Percentiles rank a stretch among this genome's conserved stretches.
These are phyloP conservation scores for Cercopithecus mona DNA, from an alignment of 2,113 vertebrate species.

Conservation along the genomic window DNA sequence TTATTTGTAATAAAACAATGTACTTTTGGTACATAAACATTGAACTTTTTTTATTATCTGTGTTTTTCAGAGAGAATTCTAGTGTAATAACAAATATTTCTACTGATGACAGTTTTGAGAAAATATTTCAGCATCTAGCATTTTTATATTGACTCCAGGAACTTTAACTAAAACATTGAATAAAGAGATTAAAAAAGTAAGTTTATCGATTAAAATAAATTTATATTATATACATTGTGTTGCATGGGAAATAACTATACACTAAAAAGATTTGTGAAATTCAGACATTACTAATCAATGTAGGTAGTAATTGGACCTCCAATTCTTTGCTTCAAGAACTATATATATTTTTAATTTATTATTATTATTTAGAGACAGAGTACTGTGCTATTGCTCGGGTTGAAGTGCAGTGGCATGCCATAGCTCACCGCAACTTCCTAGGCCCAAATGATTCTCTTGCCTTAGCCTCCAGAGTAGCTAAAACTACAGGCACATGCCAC, in stretches of 20 bases:
- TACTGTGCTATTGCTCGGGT: too few species aligned
- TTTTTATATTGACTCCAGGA: not conserved
- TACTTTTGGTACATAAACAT: too few species aligned
- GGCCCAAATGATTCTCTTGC: too few species aligned
- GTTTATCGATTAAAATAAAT: conserved; percentile 11
- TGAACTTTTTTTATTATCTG: not conserved
- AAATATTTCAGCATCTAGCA: not conserved
- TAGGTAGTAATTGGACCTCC: not conserved
- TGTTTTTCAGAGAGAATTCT: not conserved
- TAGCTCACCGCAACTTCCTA: too few species aligned
- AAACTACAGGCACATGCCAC: too few species aligned
- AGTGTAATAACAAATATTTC: not conserved
- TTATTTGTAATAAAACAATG: not conserved
- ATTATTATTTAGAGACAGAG: too few species aligned
- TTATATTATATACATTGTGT: not conserved
- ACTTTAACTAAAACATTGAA: not conserved
- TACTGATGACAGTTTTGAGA: not conserved
- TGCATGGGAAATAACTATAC: not conserved
- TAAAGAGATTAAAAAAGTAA: not conserved
- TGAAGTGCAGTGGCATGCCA: too few species aligned
- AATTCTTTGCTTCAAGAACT: not conserved
- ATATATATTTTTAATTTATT: not conserved
- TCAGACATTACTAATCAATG: not conserved
- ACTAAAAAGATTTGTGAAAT: not conserved
- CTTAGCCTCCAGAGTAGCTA: too few species aligned